Percentiles rank a stretch among this genome's conserved stretches.
These are phyloP conservation scores for Cinclus mexicanus DNA, from an alignment of 2,113 vertebrate species.

Conservation along the genomic window DNA sequence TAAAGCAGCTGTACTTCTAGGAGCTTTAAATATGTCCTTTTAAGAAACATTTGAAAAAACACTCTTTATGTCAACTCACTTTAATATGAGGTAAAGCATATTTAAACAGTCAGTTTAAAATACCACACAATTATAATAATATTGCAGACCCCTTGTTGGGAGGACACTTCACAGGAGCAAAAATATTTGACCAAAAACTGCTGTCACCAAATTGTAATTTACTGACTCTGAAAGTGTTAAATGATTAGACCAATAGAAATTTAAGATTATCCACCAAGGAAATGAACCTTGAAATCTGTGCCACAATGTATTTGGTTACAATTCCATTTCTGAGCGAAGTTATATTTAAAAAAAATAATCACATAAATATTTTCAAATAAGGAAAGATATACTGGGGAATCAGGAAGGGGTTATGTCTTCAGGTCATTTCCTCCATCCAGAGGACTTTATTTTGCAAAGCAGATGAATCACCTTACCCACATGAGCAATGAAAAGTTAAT, in stretches of 20 bases:
- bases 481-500: background rate
- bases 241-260: conserved; percentile 55
- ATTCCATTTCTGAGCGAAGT: conserved; percentile 47
- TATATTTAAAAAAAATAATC: background rate
- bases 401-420: conserved; percentile 39
- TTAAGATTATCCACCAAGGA: conserved; percentile 25
- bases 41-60: conserved; percentile 54
- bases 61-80: conserved; percentile 53
- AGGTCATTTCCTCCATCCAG: background rate
- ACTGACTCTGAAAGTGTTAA: conserved; percentile 62
- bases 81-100: conserved; percentile 56
- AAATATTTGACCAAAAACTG: conserved; percentile 16
- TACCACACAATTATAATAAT: conserved; percentile 52
- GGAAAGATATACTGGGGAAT: conserved; percentile 28
- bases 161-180: conserved; percentile 35
- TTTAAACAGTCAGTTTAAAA: conserved; percentile 63
- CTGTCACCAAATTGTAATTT: conserved; percentile 42
- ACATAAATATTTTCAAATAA: conserved; percentile 60
- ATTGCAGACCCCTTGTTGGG: background rate
- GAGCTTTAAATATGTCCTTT: conserved; percentile 62
- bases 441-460: background rate
- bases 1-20: conserved; percentile 34
- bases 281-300: conserved; percentile 60
- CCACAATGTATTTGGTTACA: conserved; percentile 56
- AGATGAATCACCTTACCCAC: background rate